Base-by-base conservation (phyloP, 1,140 invertebrate genomes). In the Drosophila kohkoa region DNA sequence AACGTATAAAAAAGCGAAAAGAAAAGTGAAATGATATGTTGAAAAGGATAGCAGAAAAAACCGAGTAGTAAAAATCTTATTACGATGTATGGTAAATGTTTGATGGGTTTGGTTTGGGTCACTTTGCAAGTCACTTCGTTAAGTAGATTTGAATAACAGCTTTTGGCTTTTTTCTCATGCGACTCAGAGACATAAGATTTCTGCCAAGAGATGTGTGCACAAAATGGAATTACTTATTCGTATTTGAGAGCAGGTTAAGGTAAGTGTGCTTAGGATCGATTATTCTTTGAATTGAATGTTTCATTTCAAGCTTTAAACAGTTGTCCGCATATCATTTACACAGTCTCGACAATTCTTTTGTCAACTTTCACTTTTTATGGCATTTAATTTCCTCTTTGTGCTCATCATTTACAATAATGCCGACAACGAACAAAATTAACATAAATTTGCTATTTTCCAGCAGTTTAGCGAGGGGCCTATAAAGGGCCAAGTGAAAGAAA, bases 321-420 rank as follows among this genome's bases (percentile, higher is more conserved):
- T 35, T 45, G 28, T 43, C 11, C 35, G 58, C 60, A 66, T 59
- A 67, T 72, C 51, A 69, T 70, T 73, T 71, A 13, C 35, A 63
- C 38, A 52, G 72, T 64, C 73, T 57, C 45, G 28, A 64, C 60
- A 69, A 66, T 75, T 73, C 59, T 65, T 63, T 64, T 65, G 70
- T 57, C 66, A 75, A 75, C 30, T 75, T 72, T 79, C 52, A 45
- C 66, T 75, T 80, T 79, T 79, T 79, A 87, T 87, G 76, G 67
- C 66, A 79, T 83, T 83, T 87, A 88, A 87, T 88, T 87, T 88
- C 80, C 83, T 74, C 41, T 54, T 62, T 62, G 52, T 51, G 72
- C 79, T 74, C 78, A 85, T 85, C 82, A 81, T 81, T 83, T 82
- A 87, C 80, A 81, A 85, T 85, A 82, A 83, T 79, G 81, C 52